These are phyloP conservation scores for Sicus ferrugineus DNA, from an alignment of 2,888 invertebrate genomes.

Conservation along the genomic window DNA sequence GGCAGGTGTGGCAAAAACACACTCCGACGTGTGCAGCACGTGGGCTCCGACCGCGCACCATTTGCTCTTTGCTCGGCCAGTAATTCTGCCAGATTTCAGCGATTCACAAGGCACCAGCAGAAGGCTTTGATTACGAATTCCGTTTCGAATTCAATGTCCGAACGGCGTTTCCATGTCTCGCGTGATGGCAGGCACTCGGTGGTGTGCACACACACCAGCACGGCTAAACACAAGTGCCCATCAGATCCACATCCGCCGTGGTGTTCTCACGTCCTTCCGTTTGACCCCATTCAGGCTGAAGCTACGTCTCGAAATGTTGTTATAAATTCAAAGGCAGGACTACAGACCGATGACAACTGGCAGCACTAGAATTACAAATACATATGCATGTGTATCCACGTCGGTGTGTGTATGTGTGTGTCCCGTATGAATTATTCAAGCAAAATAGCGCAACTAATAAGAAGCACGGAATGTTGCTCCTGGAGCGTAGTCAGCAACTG, in stretches of 20 bases:
- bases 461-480: constrained; percentile 4
- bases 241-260: neutral
- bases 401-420: constrained; percentile 15
- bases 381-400: neutral
- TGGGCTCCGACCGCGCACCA: neutral
- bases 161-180: neutral
- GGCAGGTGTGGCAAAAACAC: neutral
- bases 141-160: constrained; percentile 25
- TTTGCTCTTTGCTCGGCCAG: neutral
- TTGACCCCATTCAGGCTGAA: constrained; percentile 10
- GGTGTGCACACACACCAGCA: neutral
- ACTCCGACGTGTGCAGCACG: neutral
- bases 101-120: neutral
- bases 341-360: constrained; percentile 11
- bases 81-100: neutral
- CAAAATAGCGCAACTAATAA: constrained; percentile 30
- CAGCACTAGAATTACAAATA: neutral
- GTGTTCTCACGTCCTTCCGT: constrained; percentile 7
- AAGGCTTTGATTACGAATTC: constrained; percentile 26
- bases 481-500: neutral
- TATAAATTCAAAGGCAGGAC: constrained; percentile 19
- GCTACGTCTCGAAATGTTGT: constrained; percentile 19
- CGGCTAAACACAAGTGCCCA: constrained; percentile 2
- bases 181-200: neutral
- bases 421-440: constrained; percentile 26